Evolutionary conservation across 2,797 vertebrate species (phyloP).

Genomic region (Gymnoscopelus microlampas): DNA sequence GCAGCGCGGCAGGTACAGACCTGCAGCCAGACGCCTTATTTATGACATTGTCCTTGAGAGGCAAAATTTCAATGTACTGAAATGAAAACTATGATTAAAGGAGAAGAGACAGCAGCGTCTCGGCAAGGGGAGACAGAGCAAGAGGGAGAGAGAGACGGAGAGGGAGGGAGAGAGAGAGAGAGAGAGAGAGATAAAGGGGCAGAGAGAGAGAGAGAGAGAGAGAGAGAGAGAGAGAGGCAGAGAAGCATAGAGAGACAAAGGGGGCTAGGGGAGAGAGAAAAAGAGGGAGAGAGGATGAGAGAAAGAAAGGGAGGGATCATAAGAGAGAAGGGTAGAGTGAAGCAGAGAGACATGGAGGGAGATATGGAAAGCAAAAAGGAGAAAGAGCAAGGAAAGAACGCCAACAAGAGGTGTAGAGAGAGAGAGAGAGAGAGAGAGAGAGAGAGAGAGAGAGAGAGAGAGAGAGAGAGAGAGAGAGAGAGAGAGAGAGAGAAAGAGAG

Average conservation of each 20-base stretch:
- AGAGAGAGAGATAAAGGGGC: too few relatives aligned
- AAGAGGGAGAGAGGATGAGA: not conserved
- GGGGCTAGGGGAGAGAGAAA: slow-evolving; percentile 2
- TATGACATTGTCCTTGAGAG: slow-evolving; percentile 97
- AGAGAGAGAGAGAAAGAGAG: too few relatives aligned
- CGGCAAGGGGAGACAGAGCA: slow-evolving; percentile 82
- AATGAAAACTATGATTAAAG: slow-evolving; percentile 98
- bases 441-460: too few relatives aligned
- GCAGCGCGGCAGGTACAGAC: slow-evolving; percentile 86
- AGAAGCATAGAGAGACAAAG: not conserved
- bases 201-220: slow-evolving; percentile 81
- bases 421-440: too few relatives aligned
- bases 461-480: too few relatives aligned
- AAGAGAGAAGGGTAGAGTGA: too few relatives aligned
- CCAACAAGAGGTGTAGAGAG: too few relatives aligned
- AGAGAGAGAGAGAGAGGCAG: slow-evolving; percentile 62
- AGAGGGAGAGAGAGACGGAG: slow-evolving; percentile 61
- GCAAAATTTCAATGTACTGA: slow-evolving; percentile 95
- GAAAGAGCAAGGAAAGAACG: too few relatives aligned
- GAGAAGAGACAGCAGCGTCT: slow-evolving; percentile 83
- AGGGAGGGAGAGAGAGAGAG: not conserved
- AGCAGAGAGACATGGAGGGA: too few relatives aligned
- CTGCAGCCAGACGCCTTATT: slow-evolving; percentile 91
- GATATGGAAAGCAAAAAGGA: too few relatives aligned
- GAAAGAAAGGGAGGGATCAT: too few relatives aligned